Base-by-base conservation (phyloP, 2,113 vertebrate genomes). In the Oryzias celebensis region DNA sequence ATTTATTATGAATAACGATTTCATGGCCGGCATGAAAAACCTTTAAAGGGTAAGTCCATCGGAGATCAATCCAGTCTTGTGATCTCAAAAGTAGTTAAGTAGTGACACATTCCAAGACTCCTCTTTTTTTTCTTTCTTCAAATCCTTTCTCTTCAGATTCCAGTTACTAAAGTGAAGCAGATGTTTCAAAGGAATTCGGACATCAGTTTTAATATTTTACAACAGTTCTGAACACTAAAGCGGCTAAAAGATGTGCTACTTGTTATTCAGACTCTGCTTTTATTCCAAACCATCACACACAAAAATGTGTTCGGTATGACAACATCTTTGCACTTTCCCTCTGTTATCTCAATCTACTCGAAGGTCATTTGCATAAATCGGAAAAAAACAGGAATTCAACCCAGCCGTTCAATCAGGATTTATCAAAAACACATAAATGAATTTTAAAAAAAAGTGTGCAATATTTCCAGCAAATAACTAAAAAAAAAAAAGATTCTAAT, bases 11-110 rank as follows among this genome's bases (percentile, higher is more conserved):
- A 69, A 18, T 62, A 53, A 56, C 23, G 50, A n/a, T 41, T 69
- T 41, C 62, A 77, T 62, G 26, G 65, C 45, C 55, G 46, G 13
- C 55, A 55, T 68, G 47, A 20, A 31, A 62, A 75, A 47, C 31
- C 48, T 31, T 44, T 51, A 56, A 16, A 68, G 23, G 36, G 16
- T 50, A 31, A 70, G 46, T 51, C 18, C 43, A 68, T 58, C 74
- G 51, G 4, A 1, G 45, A 61, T 13, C 42, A 61, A 68, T 52
- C 7, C 44, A 16, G 45, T 58, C 52, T 4, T 31, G 17, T 62
- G 4, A 47, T 65, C 10, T 59, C 12, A 42, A 64, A 44, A 69
- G 44, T 17, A 47, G 28, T 61, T 58, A 41, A 51, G 57, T 28
- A 52, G 41, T 56, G 52, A 74, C 50, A 62, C 17, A 47, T 71